Evolutionary conservation across 1,140 invertebrate species (phyloP).

Genomic region (Bombus waltoni): DNA sequence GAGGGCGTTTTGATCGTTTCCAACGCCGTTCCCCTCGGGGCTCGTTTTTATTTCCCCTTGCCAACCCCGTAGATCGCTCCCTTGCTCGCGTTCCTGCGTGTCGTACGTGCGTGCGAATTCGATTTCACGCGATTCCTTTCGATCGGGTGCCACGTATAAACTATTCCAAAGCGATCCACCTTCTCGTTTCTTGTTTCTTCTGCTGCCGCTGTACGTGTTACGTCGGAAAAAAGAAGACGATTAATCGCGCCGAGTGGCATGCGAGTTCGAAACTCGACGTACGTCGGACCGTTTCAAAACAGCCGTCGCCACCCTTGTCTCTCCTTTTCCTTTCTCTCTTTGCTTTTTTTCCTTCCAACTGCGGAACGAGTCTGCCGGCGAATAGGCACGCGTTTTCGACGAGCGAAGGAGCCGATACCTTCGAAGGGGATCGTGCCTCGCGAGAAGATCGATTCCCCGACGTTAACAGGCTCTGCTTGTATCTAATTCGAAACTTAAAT

Average conservation of each 20-base stretch:
- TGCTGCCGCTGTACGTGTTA: slow-evolving; percentile 28
- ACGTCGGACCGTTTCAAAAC: slow-evolving; percentile 24
- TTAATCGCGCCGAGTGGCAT: slow-evolving; percentile 53
- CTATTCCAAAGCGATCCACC: slow-evolving; percentile 60
- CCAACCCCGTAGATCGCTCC: slow-evolving; percentile 8
- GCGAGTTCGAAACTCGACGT: slow-evolving; percentile 35
- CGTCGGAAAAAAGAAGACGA: slow-evolving; percentile 63
- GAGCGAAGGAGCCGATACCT: neutral
- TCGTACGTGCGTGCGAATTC: slow-evolving; percentile 71
- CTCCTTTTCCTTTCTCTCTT: slow-evolving; percentile 4
- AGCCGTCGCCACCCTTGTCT: neutral
- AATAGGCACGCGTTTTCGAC: neutral
- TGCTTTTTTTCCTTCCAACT: neutral
- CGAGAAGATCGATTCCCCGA: slow-evolving; percentile 53
- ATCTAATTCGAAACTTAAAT: slow-evolving; percentile 66
- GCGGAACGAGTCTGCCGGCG: too few relatives aligned
- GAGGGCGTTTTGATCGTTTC: slow-evolving; percentile 60
- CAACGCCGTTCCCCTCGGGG: slow-evolving; percentile 4
- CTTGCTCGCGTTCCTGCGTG: slow-evolving; percentile 61
- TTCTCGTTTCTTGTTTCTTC: neutral
- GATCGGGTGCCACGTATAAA: slow-evolving; percentile 62
- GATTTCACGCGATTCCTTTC: slow-evolving; percentile 71
- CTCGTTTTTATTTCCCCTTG: slow-evolving; percentile 37
- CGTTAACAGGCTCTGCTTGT: slow-evolving; percentile 49
- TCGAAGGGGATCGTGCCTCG: neutral